Evolutionary conservation across 2,797 vertebrate genomes (phyloP), one percentile per base, ranked within the genome.

Genomic region (Kryptopterus vitreolus): DNA sequence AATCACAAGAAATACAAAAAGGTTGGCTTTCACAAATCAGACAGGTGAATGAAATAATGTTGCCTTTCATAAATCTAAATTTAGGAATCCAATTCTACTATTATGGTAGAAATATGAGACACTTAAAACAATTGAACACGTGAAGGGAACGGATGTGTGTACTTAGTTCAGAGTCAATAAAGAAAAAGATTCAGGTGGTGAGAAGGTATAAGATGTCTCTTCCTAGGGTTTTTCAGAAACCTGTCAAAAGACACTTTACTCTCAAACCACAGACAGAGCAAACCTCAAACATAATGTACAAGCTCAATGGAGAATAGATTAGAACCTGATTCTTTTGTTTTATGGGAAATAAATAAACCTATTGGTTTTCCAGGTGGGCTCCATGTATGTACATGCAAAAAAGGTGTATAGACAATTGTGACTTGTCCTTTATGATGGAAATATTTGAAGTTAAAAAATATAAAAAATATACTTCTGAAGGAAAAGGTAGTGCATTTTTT

Each of bases 41-140:
- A 75, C 72, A 46, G 55, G n/a, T 75, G 72, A 75, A 75, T 75
- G 72, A 46, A 46, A 59, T 73, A 73, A 73, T 75, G 55, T 75
- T 75, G 55, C 72, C 72, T 75, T 59, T 75, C 57, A 75, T 75
- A 59, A 75, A 75, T 59, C 72, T 38, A 59, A 74, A 75, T 59
- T 74, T 75, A 7, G 16, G 55, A 59, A 43, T 29, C 24, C 46
- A 38, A 55, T 26, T 74, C 72, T 16, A 74, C 72, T 59, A 75
- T 75, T 75, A 29, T 59, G 33, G 55, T 61, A 59, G 55, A 75
- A 61, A 75, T 29, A 59, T 75, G 72, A 59, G 35, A 46, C n/a
- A 0, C n/a, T 75, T 75, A 75, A 75, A 75, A 75, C 72, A 75
- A 75, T 74, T 29, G 24, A 59, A 20, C 72, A 75, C 57, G 5